phyloP scores from a whole-genome alignment of 2,797 vertebrate genomes.

The Rhinatrema bivittatum region DNA sequence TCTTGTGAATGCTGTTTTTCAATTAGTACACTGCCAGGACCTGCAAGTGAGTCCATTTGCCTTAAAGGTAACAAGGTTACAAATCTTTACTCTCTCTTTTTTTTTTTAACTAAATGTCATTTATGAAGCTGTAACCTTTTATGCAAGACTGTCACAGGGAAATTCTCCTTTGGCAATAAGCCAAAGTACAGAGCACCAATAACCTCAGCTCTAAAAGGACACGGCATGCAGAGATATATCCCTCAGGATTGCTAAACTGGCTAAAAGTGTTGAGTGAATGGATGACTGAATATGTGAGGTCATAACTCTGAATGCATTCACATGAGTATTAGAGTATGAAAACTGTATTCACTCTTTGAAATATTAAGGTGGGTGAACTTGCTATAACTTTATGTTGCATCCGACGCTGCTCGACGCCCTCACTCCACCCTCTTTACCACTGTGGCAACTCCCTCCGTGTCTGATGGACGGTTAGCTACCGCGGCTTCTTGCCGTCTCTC shows the following conservation, averaged over 20 bases:
- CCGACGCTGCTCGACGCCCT: too few species aligned
- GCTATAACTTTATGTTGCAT: too few species aligned
- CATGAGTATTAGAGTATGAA: constrained; percentile 1
- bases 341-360: neutral
- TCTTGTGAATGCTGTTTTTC: too few species aligned
- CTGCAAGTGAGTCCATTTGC: constrained; percentile 10
- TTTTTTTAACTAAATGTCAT: constrained; percentile 7
- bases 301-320: neutral
- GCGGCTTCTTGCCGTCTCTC: too few species aligned
- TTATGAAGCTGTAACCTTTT: neutral
- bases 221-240: neutral
- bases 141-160: neutral
- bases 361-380: too few species aligned
- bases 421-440: too few species aligned
- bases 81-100: too few species aligned
- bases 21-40: neutral
- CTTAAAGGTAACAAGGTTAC: neutral
- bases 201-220: neutral
- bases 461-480: too few species aligned
- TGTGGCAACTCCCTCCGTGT: too few species aligned
- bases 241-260: neutral
- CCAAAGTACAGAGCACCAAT: neutral
- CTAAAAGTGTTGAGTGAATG: constrained; percentile 3
- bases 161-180: neutral
- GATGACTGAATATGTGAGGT: neutral